Percentiles rank a stretch among this genome's conserved stretches.
Conservation (phyloP, 2,888 invertebrate genomes). For the Podotricha telesiphe region DNA sequence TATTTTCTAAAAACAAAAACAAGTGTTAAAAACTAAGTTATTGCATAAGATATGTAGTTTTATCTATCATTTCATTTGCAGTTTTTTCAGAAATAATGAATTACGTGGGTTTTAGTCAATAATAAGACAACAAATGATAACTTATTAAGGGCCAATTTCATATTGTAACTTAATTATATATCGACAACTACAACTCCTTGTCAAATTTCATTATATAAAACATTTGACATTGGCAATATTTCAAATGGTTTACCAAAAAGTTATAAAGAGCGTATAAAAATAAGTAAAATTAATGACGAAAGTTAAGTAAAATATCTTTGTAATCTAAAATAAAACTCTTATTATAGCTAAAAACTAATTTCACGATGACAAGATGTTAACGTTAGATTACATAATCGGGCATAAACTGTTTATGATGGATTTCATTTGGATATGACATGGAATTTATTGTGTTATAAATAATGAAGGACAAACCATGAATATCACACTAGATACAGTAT, state of each 20-base stretch:
- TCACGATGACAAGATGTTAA: background rate
- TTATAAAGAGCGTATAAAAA: background rate
- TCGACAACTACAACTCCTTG: no score
- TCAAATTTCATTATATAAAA: background rate
- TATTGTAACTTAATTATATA: no score
- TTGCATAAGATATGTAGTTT: no score
- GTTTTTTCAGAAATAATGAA: no score
- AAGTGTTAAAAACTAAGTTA: no score
- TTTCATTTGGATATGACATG: background rate
- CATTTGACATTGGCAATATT: background rate
- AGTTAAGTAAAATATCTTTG: conserved; percentile 10
- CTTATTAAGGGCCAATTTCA: background rate
- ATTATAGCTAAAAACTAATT: background rate
- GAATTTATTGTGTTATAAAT: no score
- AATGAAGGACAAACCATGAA: no score
- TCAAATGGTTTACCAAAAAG: conserved; percentile 4
- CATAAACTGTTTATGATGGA: background rate
- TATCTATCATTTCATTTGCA: no score
- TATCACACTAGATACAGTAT: no score
- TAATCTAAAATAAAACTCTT: background rate
- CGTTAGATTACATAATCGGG: background rate
- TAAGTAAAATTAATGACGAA: conserved; percentile 8
- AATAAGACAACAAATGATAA: no score
- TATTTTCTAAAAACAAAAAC: background rate
- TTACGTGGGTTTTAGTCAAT: no score